phyloP scores from a whole-genome alignment of 2,113 vertebrate species.

The Potamarius usumacintae region DNA sequence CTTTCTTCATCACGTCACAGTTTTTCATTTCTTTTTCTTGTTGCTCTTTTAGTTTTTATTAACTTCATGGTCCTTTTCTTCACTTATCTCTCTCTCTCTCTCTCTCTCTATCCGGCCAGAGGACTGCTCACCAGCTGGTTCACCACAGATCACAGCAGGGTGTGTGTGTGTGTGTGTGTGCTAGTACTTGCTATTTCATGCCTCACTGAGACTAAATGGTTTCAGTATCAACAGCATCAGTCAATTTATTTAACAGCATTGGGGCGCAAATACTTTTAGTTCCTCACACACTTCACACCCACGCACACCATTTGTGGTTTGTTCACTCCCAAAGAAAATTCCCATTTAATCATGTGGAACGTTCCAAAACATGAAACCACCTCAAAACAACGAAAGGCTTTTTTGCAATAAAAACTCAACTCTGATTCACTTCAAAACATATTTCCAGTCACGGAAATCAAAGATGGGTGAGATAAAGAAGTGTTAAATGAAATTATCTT shows the following conservation, averaged over 20 bases:
- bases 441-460: neutral
- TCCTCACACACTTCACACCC: neutral
- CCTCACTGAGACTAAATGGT: neutral
- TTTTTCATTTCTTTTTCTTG: neutral
- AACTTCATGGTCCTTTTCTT: neutral
- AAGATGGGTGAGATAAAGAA: neutral
- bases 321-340: neutral
- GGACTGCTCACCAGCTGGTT: neutral
- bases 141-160: neutral
- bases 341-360: neutral
- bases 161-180: neutral
- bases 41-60: neutral
- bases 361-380: neutral
- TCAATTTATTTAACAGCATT: neutral
- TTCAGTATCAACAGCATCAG: neutral
- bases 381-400: no score
- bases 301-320: neutral
- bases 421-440: neutral
- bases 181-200: slow-evolving; percentile 11
- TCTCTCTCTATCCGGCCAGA: neutral
- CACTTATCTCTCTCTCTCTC: neutral
- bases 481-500: neutral
- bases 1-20: no score
- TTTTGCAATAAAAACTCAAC: neutral
- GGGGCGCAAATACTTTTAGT: neutral